Conservation (phyloP, 2,888 invertebrate genomes). For the Chrysotoxum bicinctum region DNA sequence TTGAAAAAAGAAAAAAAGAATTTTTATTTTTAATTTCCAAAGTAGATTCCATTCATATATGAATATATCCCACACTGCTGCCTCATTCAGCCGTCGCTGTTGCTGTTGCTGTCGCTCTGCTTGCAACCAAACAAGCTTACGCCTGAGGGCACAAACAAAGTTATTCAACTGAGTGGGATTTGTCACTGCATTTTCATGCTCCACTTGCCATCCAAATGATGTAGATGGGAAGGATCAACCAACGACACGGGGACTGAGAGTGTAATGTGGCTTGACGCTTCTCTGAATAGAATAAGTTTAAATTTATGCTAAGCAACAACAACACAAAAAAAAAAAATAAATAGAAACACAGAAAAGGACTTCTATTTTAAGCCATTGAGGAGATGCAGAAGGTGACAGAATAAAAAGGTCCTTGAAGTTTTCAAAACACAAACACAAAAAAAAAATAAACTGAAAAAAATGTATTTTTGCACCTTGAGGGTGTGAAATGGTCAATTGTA, state of each 20-base stretch:
- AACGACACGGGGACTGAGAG: slow-evolving; percentile 19
- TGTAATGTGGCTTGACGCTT: slow-evolving; percentile 63
- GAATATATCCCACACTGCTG: not conserved
- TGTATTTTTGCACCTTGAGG: slow-evolving; percentile 55
- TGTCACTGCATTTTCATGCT: slow-evolving; percentile 73
- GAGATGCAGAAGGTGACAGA: slow-evolving; percentile 17
- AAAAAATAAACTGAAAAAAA: not conserved
- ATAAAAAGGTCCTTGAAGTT: slow-evolving; percentile 42
- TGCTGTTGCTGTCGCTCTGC: not conserved
- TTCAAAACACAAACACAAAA: slow-evolving; percentile 9
- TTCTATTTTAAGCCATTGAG: slow-evolving; percentile 61
- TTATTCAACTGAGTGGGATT: slow-evolving; percentile 71
- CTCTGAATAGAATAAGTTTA: slow-evolving; percentile 63
- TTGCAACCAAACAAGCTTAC: slow-evolving; percentile 57
- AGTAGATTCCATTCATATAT: slow-evolving; percentile 55
- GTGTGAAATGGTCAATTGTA: slow-evolving; percentile 67
- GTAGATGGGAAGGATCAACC: slow-evolving; percentile 33
- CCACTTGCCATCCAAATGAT: slow-evolving; percentile 71
- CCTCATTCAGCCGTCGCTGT: not conserved
- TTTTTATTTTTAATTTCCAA: slow-evolving; percentile 69
- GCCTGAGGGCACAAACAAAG: slow-evolving; percentile 62
- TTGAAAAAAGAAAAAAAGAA: not conserved
- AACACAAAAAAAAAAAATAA: not conserved
- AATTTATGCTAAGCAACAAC: slow-evolving; percentile 55
- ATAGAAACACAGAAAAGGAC: not conserved